phyloP scores from a whole-genome alignment of 2,888 invertebrate genomes.

The Allygus modestus region DNA sequence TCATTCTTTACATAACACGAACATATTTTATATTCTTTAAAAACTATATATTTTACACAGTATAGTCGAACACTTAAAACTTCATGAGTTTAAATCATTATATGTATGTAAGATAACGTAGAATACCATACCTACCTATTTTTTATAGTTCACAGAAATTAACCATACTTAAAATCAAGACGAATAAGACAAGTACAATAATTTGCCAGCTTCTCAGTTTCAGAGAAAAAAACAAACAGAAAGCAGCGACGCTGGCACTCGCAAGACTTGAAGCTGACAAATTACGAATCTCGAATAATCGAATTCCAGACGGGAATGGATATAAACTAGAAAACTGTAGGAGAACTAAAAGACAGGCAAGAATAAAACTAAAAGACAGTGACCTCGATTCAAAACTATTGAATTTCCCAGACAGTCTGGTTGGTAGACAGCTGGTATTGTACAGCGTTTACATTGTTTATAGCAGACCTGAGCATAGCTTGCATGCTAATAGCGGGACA shows the following conservation, averaged over 20 bases:
- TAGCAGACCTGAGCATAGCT: conserved; percentile 12
- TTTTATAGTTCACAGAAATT: too few species aligned
- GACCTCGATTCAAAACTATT: conserved; percentile 48
- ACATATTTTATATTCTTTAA: too few species aligned
- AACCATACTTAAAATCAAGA: too few species aligned
- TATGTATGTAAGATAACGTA: too few species aligned
- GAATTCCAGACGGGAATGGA: background rate
- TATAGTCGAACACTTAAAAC: too few species aligned
- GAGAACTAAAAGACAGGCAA: conserved; percentile 4
- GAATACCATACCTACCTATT: too few species aligned
- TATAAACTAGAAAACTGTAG: conserved; percentile 11
- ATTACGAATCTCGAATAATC: background rate
- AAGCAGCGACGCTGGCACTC: background rate
- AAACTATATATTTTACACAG: too few species aligned
- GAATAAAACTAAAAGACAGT: conserved; percentile 47
- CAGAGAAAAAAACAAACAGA: background rate
- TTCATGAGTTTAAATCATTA: too few species aligned
- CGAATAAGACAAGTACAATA: too few species aligned
- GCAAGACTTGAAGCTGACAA: background rate
- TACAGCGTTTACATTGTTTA: conserved; percentile 52
- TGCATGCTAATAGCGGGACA: conserved; percentile 28
- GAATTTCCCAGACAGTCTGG: conserved; percentile 37
- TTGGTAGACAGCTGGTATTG: conserved; percentile 28
- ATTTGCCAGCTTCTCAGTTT: too few species aligned
- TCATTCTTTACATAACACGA: too few species aligned